Evolutionary conservation across 2,888 invertebrate genomes (phyloP).

Genomic region (Lasioglossum leucozonium): DNA sequence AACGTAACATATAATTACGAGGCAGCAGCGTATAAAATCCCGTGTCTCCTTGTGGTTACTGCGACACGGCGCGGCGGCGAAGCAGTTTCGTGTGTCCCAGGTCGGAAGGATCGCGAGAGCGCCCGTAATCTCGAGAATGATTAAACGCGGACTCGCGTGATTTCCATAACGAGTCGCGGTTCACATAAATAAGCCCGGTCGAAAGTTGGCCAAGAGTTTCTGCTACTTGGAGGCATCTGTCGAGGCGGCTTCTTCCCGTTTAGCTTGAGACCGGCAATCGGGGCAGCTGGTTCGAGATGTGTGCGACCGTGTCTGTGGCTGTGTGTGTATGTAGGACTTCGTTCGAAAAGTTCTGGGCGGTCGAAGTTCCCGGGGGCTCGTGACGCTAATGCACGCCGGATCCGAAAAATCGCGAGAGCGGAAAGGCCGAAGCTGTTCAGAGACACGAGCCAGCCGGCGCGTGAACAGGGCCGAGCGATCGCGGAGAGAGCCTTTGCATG

Average conservation of each 20-base stretch:
- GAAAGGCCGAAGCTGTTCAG: slow-evolving; percentile 54
- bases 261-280: slow-evolving; percentile 39
- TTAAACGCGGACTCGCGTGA: slow-evolving; percentile 54
- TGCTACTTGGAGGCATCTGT: slow-evolving; percentile 57
- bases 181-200: slow-evolving; percentile 40
- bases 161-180: slow-evolving; percentile 28
- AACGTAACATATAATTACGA: not conserved
- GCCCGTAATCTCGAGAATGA: slow-evolving; percentile 28
- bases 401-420: slow-evolving; percentile 51
- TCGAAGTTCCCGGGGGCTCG: slow-evolving; percentile 53
- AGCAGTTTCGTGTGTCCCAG: slow-evolving; percentile 6
- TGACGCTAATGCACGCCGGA: slow-evolving; percentile 63
- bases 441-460: slow-evolving; percentile 19
- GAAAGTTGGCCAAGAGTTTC: slow-evolving; percentile 62
- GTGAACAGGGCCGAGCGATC: slow-evolving; percentile 30
- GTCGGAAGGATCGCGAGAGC: not conserved
- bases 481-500: slow-evolving; percentile 36
- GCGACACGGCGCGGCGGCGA: not conserved
- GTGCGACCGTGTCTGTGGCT: not conserved
- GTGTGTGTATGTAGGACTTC: slow-evolving; percentile 63
- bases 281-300: not conserved
- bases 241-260: slow-evolving; percentile 50
- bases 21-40: not conserved
- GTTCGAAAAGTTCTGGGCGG: slow-evolving; percentile 56
- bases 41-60: not conserved